Percentiles rank a stretch among this genome's conserved stretches.
These are phyloP conservation scores for Trematomus bernacchii DNA, from an alignment of 2,797 vertebrate genomes.

Conservation along the genomic window DNA sequence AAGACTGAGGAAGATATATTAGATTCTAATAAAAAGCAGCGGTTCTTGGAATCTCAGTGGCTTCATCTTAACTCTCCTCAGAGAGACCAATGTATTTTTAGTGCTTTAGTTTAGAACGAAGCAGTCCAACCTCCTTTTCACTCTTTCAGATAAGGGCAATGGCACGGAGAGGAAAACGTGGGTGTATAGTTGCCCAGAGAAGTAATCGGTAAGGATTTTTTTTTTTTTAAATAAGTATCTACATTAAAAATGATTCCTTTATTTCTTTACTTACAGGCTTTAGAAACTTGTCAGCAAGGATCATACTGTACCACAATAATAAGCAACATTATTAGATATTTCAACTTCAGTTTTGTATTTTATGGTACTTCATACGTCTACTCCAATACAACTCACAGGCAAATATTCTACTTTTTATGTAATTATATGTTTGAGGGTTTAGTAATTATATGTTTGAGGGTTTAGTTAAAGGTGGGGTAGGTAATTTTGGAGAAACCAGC, in stretches of 20 bases:
- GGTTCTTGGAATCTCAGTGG: slow-evolving; percentile 62
- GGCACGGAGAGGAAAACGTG: slow-evolving; percentile 33
- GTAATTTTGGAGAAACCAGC: too few species aligned
- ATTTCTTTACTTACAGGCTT: slow-evolving; percentile 27
- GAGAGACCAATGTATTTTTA: slow-evolving; percentile 69
- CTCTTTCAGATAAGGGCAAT: slow-evolving; percentile 32
- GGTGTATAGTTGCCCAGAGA: slow-evolving; percentile 16
- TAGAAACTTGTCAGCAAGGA: slow-evolving; percentile 28
- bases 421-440: not conserved
- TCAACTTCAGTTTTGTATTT: not conserved
- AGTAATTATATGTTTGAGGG: not conserved
- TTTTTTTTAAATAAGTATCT: slow-evolving; percentile 19
- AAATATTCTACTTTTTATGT: not conserved
- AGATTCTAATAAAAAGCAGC: slow-evolving; percentile 49
- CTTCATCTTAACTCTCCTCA: slow-evolving; percentile 56
- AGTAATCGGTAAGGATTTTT: slow-evolving; percentile 9
- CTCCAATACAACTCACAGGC: not conserved
- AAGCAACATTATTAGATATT: not conserved
- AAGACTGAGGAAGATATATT: slow-evolving; percentile 36
- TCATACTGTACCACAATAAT: slow-evolving; percentile 33
- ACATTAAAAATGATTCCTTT: slow-evolving; percentile 21
- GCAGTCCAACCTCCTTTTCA: slow-evolving; percentile 54
- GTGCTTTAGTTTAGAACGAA: slow-evolving; percentile 56
- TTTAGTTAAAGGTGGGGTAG: too few species aligned
- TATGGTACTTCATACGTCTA: not conserved